Evolutionary conservation across 2,113 vertebrate species (phyloP), one percentile per base, ranked within the genome.

Genomic region (Martes martes): DNA sequence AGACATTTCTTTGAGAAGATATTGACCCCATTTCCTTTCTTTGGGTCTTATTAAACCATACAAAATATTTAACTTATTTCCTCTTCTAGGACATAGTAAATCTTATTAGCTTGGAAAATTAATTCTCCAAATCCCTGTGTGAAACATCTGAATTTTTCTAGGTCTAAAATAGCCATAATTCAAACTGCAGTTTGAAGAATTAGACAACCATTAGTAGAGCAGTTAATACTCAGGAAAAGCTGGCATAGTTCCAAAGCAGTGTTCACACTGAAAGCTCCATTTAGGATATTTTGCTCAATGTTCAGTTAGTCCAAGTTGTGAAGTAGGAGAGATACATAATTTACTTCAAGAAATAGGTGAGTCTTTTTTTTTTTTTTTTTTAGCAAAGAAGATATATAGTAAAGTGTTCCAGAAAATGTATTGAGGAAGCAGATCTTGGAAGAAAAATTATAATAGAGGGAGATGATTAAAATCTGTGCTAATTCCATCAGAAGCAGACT

Each of bases 81-180:
- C 42, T 89, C 33, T 87, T 92, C 26, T 95, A 39, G 23, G 19
- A n/a, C 4, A 89, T 31, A 26, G 13, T 65, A 81, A 47, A 21
- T 61, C 13, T 18, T 79, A 61, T 52, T 91, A 86, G 1, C 9
- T 36, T 59, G 26, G 52, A 89, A 95, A 92, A 81, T 80, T 80
- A 90, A 89, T 94, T 89, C 52, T 83, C 59, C 7, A 84, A 80
- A 89, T 90, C 15, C 39, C 24, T 45, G 8, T 39, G 13, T 63
- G 63, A 95, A 94, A 69, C 23, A 86, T 50, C 26, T 90, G n/a
- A 90, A 90, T 80, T 42, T 50, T 94, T 96, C 14, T 93, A 67
- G 23, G 31, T 93, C 15, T 86, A 88, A 97, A 93, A 88, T 74
- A 95, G 16, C 28, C 33, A 36, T 55, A 94, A 90, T 89, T 95